Evolutionary conservation across 2,888 invertebrate species (phyloP).

Genomic region (Ryuthela nishihirai): DNA sequence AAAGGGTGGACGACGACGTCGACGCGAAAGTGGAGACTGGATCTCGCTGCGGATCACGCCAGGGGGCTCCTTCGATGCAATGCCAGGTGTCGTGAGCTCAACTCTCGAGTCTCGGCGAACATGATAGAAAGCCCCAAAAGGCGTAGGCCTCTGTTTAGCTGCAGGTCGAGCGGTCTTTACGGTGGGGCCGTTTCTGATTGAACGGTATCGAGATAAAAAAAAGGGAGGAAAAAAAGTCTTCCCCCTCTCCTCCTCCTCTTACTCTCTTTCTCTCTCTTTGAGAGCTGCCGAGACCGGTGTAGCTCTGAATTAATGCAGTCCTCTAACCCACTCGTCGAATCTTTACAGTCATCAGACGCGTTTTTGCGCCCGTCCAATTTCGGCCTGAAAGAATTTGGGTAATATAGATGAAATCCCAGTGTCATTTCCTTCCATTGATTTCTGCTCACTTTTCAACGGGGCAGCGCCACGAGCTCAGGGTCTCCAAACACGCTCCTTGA

Average conservation of each 20-base stretch:
- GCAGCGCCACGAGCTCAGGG: conserved; percentile 14
- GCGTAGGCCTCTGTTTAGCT: not conserved
- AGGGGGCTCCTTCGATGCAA: conserved; percentile 2
- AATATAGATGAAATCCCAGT: conserved; percentile 39
- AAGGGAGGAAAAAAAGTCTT: conserved; percentile 21
- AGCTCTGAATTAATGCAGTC: conserved; percentile 37
- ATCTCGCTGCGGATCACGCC: too few relatives aligned
- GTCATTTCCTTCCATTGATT: conserved; percentile 40
- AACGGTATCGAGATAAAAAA: conserved; percentile 26
- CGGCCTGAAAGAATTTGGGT: conserved; percentile 30
- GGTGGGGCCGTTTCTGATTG: conserved; percentile 3
- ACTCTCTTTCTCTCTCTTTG: too few relatives aligned
- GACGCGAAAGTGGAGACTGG: too few relatives aligned
- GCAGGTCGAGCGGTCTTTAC: too few relatives aligned
- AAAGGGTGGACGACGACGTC: too few relatives aligned
- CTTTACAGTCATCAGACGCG: conserved; percentile 36
- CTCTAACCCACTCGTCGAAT: conserved; percentile 28
- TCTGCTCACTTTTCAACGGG: conserved; percentile 39
- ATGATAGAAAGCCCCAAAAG: not conserved
- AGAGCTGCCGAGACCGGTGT: too few relatives aligned
- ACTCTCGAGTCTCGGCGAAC: not conserved
- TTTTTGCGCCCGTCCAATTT: conserved; percentile 35
- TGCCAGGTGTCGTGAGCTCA: conserved; percentile 27
- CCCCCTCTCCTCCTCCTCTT: not conserved
- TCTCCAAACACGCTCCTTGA: conserved; percentile 35